These are phyloP conservation scores for Brachystomella parvula DNA, from an alignment of 1,140 invertebrate genomes.

Conservation along the genomic window DNA sequence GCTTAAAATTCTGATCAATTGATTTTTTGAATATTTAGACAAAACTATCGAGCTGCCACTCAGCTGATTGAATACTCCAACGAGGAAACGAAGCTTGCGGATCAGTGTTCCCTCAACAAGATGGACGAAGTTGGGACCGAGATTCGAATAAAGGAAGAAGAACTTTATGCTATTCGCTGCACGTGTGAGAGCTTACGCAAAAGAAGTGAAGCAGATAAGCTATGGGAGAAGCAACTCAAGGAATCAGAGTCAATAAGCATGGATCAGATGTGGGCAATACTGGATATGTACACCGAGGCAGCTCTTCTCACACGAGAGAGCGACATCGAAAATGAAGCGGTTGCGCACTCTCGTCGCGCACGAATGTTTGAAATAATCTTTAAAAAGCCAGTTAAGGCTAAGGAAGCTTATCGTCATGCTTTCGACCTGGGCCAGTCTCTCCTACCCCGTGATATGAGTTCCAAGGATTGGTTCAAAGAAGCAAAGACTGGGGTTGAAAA, in stretches of 20 bases:
- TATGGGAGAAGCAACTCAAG: not conserved
- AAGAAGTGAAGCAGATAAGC: not conserved
- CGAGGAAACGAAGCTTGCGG: not conserved
- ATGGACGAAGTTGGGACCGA: not conserved
- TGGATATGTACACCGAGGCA: constrained; percentile 15
- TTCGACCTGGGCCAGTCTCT: constrained; percentile 16
- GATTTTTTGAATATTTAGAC: not conserved
- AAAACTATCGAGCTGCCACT: not conserved
- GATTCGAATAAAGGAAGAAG: not conserved
- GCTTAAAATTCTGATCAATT: not conserved
- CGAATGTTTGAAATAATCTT: constrained; percentile 13
- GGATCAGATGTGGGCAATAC: constrained; percentile 12
- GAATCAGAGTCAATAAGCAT: constrained; percentile 14
- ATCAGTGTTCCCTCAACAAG: not conserved
- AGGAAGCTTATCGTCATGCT: constrained; percentile 14
- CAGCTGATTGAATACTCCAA: constrained; percentile 1
- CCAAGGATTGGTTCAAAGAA: constrained; percentile 8
- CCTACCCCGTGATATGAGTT: constrained; percentile 4
- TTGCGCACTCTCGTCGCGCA: constrained; percentile 2
- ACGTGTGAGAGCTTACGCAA: constrained; percentile 1
- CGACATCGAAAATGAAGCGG: constrained; percentile 20
- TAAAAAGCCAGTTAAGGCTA: constrained; percentile 1
- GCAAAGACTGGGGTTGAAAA: not conserved
- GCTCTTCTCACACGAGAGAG: constrained; percentile 3
- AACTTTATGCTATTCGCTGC: not conserved